Base-by-base conservation (phyloP, 2,888 invertebrate species). In the Thereva unica region DNA sequence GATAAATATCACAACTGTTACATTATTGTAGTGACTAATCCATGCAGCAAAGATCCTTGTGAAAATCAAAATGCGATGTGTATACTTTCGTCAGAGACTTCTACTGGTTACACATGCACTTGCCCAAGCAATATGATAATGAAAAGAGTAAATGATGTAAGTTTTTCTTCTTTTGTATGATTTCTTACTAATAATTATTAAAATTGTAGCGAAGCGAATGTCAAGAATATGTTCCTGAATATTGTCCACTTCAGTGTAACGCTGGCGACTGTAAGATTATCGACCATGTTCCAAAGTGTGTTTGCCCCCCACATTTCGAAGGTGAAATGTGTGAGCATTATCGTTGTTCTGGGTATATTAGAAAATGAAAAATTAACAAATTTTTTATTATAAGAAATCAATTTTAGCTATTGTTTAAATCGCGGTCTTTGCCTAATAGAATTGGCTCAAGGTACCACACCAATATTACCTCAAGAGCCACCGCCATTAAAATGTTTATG, bases 321-420 rank as follows among this genome's bases (percentile, higher is more conserved):
- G 90, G 92, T 12, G 82, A 84, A 69, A 78, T 83, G 56, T 92
- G 92, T 80, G 86, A 89, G 76, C 84, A 85, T 74, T 88, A 86
- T 77, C 84, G 86, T 65, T 91, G 91, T 76, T 86, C 88, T 3
- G 86, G 86, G 53, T 69, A 64, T 23, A 23, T 23, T 23, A 23
- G 23, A 23, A 23, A 23, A 23, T 23, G 23, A 23, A 23, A 23
- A 23, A 23, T 23, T 23, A 2, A 23, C 23, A 23, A 23, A 23
- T 23, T 2, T 23, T 23, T 23, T 23, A 23, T 23, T 23, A 23
- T 23, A 23, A 23, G 23, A 23, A 23, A 23, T 23, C 23, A 23
- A 4, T 37, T 61, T 23, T 10, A 69, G 69, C 5, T 85, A 84
- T 76, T 91, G 91, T 74, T 82, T 84, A 73, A 87, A 88, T 75